Base-by-base conservation (phyloP, 2,888 invertebrate genomes). In the Drosophila fulvimacula region DNA sequence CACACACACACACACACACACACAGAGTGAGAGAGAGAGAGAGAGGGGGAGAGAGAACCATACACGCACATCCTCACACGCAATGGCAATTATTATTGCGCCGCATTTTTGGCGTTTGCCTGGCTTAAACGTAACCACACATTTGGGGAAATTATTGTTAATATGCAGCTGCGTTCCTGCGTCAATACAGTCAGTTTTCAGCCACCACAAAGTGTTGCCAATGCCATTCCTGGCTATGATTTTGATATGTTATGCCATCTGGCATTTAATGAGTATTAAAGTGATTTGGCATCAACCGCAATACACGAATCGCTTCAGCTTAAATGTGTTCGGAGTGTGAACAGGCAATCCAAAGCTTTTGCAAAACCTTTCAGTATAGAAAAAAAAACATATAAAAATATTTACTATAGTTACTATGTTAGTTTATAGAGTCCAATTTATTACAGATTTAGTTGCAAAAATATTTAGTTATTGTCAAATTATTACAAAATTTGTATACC, bases 71-170 rank as follows among this genome's bases (percentile, higher is more conserved):
- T 51, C n/a, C 44, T 21, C 39, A 34, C 63, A 48, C 44, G 42
- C 57, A 73, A 67, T 60, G 64, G 60, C 44, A 73, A 81, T 77
- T 65, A 73, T 78, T 81, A 78, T 69, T 78, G 62, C 36, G 64
- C 55, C 55, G 69, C 69, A 76, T 76, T 77, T 80, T 80, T 80
- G 89, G 75, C 80, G 72, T 75, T 86, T 76, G 90, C 86, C 72
- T 74, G 87, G 87, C 89, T 86, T 76, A 79, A 81, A 69, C 79
- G 79, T 87, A 86, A 86, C 89, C 90, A 63, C 79, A 79, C 85
- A 83, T 86, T 90, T 88, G 85, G 85, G 85, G 75, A 81, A 89
- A 86, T 86, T 71, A 90, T 81, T 76, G 88, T 86, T 81, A 88
- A 90, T 79, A 89, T 88, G 87, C 85, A 86, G 85, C 89, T 86